Evolutionary conservation across 1,140 invertebrate species (phyloP).

Genomic region (Tachypleus tridentatus): DNA sequence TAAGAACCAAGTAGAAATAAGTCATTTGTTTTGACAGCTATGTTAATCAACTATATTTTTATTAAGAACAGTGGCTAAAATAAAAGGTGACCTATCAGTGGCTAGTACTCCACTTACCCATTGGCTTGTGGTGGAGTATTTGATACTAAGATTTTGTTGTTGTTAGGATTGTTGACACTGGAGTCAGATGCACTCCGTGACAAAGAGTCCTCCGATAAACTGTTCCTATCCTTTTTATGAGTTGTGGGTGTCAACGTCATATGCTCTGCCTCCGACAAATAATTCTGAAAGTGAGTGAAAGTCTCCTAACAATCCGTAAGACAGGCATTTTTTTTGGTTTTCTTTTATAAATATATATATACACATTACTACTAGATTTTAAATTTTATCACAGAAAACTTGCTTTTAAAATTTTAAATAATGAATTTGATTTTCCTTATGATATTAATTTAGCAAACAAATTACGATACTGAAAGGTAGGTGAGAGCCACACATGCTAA

Average conservation of each 20-base stretch:
- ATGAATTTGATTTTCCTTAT: too few species aligned
- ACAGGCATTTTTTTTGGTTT: too few species aligned
- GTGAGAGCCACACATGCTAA: too few species aligned
- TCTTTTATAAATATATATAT: too few species aligned
- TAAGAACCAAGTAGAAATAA: too few species aligned
- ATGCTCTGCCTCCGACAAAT: constrained; percentile 13
- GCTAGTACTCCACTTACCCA: constrained; percentile 40
- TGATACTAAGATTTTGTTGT: constrained; percentile 50
- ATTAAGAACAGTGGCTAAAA: not conserved
- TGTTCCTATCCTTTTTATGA: constrained; percentile 31
- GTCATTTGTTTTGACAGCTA: too few species aligned
- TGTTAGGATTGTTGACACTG: constrained; percentile 55
- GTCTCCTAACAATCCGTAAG: too few species aligned
- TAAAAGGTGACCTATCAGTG: not conserved
- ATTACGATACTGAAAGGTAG: too few species aligned
- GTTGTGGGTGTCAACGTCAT: constrained; percentile 5
- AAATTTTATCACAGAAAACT: too few species aligned
- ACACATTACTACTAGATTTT: too few species aligned
- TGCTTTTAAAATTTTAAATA: too few species aligned
- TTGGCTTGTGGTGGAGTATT: constrained; percentile 54
- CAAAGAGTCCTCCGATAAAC: constrained; percentile 64
- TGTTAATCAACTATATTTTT: not conserved
- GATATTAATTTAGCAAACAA: too few species aligned
- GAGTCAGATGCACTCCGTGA: constrained; percentile 79
- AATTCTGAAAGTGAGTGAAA: constrained; percentile 7